Evolutionary conservation across 2,797 vertebrate genomes (phyloP).

Genomic region (Macropodus opercularis): DNA sequence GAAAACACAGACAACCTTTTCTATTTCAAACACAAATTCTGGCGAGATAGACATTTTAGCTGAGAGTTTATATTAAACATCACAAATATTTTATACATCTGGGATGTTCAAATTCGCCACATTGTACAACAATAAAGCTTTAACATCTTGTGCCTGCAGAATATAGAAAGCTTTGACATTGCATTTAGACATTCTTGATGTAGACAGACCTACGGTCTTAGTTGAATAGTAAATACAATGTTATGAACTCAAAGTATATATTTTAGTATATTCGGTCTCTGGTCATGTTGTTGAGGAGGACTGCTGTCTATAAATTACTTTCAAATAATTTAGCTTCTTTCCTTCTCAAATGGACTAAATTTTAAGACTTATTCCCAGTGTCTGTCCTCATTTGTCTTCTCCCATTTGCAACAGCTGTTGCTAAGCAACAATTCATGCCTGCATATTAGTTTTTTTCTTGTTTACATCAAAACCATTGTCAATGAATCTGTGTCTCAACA

Average conservation of each 20-base stretch:
- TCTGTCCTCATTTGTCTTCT: constrained; percentile 41
- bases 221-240: neutral
- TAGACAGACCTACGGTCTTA: too few relatives aligned
- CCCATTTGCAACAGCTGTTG: constrained; percentile 64
- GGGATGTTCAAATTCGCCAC: neutral
- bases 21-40: constrained; percentile 11
- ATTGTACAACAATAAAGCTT: constrained; percentile 7
- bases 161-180: neutral
- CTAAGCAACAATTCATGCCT: constrained; percentile 63
- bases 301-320: too few relatives aligned
- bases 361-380: constrained; percentile 16
- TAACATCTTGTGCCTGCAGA: neutral
- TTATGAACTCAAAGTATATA: neutral
- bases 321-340: too few relatives aligned
- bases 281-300: neutral
- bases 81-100: constrained; percentile 2
- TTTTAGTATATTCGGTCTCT: constrained; percentile 1
- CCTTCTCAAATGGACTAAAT: constrained; percentile 31
- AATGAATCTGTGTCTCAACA: constrained; percentile 25
- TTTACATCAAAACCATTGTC: constrained; percentile 39
- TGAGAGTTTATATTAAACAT: neutral
- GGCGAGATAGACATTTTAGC: neutral
- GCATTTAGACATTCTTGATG: neutral
- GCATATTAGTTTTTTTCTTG: constrained; percentile 20
- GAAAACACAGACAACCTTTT: constrained; percentile 22